Evolutionary conservation across 2,113 vertebrate species (phyloP).

Genomic region (Cacatua alba): DNA sequence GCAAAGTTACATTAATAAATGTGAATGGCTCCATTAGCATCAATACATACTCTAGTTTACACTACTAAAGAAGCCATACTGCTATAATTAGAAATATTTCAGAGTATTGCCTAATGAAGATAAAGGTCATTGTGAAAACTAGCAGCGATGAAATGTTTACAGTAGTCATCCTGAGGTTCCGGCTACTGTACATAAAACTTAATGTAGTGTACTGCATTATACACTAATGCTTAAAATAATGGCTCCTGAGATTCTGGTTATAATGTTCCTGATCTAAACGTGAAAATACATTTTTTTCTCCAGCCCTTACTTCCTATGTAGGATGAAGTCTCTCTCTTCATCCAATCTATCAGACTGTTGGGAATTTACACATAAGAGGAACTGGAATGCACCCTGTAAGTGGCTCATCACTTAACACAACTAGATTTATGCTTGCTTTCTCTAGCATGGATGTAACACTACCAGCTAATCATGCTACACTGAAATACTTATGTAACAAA

Average conservation of each 20-base stretch:
- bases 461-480: not conserved
- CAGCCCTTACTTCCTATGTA: not conserved
- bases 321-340: not conserved
- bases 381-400: not conserved
- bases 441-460: not conserved
- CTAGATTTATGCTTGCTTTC: not conserved
- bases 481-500: not conserved
- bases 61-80: not conserved
- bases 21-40: slow-evolving; percentile 25
- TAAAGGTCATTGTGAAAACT: slow-evolving; percentile 25
- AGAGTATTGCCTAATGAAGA: slow-evolving; percentile 24
- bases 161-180: not conserved
- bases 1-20: slow-evolving; percentile 26
- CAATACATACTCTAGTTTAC: not conserved
- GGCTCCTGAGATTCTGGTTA: not conserved
- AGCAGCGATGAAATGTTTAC: slow-evolving; percentile 14
- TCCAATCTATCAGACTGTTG: not conserved
- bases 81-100: not conserved
- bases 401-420: not conserved
- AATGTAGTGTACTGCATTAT: slow-evolving; percentile 9
- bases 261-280: not conserved
- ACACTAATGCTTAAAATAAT: slow-evolving; percentile 23
- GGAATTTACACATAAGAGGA: not conserved
- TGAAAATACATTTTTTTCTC: not conserved
- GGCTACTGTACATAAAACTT: slow-evolving; percentile 35